These are phyloP conservation scores for Bilobella aurantiaca DNA, from an alignment of 1,140 invertebrate species.

Conservation along the genomic window DNA sequence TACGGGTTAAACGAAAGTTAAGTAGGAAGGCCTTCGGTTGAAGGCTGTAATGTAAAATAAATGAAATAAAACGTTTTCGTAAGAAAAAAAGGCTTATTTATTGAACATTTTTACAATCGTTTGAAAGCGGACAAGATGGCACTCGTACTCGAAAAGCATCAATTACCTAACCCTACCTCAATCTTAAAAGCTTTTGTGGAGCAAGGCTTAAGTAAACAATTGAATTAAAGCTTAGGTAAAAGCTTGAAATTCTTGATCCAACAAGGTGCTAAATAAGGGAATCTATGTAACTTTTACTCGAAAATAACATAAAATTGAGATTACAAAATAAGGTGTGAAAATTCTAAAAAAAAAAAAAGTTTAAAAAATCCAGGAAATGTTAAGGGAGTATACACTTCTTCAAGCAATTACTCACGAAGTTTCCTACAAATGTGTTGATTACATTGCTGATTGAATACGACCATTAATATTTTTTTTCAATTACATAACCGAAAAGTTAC, in stretches of 20 bases:
- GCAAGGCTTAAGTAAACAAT: not conserved
- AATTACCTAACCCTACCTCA: not conserved
- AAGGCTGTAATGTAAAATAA: not conserved
- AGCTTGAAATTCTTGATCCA: not conserved
- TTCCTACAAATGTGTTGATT: not conserved
- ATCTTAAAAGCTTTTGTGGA: not conserved
- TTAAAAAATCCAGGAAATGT: too few relatives aligned
- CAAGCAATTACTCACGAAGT: too few relatives aligned
- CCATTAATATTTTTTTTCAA: not conserved
- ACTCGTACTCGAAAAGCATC: not conserved
- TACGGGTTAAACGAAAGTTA: not conserved
- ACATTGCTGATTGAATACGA: not conserved
- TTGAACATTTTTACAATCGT: not conserved
- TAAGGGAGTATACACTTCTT: too few relatives aligned
- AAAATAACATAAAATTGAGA: not conserved
- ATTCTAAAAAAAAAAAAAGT: not conserved
- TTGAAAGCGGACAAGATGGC: not conserved
- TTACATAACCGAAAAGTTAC: not conserved
- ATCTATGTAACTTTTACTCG: not conserved
- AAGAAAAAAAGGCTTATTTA: not conserved
- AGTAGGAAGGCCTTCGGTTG: not conserved
- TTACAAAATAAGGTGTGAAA: not conserved
- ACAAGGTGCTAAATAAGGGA: not conserved
- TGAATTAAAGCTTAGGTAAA: not conserved
- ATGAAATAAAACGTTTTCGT: not conserved